These are phyloP conservation scores for Bugulina stolonifera DNA, from an alignment of 2,888 invertebrate genomes.

Conservation along the genomic window DNA sequence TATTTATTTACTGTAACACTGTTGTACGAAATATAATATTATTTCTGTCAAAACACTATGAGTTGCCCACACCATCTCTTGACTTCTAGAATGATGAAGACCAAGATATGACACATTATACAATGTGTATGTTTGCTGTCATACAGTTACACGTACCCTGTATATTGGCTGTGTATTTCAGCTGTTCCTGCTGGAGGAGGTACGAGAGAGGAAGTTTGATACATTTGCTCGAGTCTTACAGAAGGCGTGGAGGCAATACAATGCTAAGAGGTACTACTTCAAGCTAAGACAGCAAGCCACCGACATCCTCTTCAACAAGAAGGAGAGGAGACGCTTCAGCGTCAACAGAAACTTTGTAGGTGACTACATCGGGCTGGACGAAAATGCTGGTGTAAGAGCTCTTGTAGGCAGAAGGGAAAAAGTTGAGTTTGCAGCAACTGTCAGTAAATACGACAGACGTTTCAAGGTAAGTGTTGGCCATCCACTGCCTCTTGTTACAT, in stretches of 20 bases:
- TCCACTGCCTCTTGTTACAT: background rate
- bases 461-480: conserved; percentile 57
- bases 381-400: conserved; percentile 58
- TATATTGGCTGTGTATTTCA: too few relatives aligned
- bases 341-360: conserved; percentile 64
- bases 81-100: too few relatives aligned
- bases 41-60: too few relatives aligned
- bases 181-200: conserved; percentile 65
- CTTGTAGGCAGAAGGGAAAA: conserved; percentile 62
- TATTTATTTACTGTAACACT: too few relatives aligned
- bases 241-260: conserved; percentile 63
- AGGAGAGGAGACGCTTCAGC: conserved; percentile 61
- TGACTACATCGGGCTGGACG: conserved; percentile 65
- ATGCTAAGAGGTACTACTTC: conserved; percentile 59
- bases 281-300: conserved; percentile 60
- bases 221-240: conserved; percentile 63
- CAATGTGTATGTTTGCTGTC: too few relatives aligned
- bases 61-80: too few relatives aligned
- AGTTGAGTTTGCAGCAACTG: conserved; percentile 63
- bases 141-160: too few relatives aligned
- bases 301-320: conserved; percentile 57
- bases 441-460: conserved; percentile 63
- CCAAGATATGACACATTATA: too few relatives aligned
- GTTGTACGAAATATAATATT: too few relatives aligned
- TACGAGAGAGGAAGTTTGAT: conserved; percentile 64